A percentile compares a stretch with the other conserved stretches of the same genome.
Conservation (phyloP, 2,797 vertebrate species). For the Gallinago solitaria region DNA sequence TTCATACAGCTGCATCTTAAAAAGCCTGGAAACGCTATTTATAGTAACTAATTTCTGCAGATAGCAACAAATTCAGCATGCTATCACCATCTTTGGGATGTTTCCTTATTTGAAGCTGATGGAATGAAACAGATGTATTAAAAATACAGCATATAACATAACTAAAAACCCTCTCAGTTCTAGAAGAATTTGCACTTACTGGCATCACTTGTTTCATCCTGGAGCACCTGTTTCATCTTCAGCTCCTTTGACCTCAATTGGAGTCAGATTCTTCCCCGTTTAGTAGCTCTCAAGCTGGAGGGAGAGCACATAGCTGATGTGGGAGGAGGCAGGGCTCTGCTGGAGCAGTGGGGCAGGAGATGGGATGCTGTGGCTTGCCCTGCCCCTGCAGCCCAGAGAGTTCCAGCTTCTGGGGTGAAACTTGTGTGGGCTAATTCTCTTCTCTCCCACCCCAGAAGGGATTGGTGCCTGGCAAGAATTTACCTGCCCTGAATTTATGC, state of each 20-base stretch:
- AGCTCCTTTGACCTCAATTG: background rate
- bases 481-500: background rate
- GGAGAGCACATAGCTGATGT: background rate
- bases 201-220: background rate
- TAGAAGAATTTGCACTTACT: background rate
- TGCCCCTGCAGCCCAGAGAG: background rate
- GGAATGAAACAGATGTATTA: background rate
- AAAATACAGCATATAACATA: background rate
- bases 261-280: background rate
- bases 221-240: background rate
- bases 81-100: background rate
- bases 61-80: constrained; percentile 43
- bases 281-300: background rate
- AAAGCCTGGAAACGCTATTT: constrained; percentile 60
- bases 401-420: background rate
- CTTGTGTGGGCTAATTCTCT: background rate
- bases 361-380: background rate
- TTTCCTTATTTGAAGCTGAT: constrained; percentile 20
- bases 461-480: background rate
- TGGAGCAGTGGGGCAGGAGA: background rate
- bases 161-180: background rate
- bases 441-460: background rate
- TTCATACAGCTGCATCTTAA: constrained; percentile 62
- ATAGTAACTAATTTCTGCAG: constrained; percentile 35
- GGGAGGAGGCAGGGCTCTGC: background rate